Evolutionary conservation across 2,113 vertebrate genomes (phyloP).

Genomic region (Chauna torquata): DNA sequence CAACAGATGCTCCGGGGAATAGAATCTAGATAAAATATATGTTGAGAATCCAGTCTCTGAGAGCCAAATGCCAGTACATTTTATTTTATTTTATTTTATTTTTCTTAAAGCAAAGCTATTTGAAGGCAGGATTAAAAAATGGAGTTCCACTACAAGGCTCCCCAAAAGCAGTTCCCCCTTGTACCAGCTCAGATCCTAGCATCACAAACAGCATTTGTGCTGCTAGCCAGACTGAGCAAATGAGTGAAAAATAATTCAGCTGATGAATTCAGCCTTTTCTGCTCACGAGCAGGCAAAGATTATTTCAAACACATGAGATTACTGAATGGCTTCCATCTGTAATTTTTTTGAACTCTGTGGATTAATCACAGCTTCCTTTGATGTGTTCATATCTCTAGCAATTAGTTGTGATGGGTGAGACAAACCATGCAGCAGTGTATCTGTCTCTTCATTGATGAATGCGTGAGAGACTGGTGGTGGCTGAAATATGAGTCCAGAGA

Average conservation of each 20-base stretch:
- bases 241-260: background rate
- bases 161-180: background rate
- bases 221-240: background rate
- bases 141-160: background rate
- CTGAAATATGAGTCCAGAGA: background rate
- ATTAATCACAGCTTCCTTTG: background rate
- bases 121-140: background rate
- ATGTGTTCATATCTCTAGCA: background rate
- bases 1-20: slow-evolving; percentile 46
- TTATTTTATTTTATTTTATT: background rate
- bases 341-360: background rate
- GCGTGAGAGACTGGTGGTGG: background rate
- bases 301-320: background rate
- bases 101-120: background rate
- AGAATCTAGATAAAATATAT: slow-evolving; percentile 34
- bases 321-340: background rate
- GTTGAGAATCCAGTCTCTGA: slow-evolving; percentile 36
- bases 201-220: background rate
- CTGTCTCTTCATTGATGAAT: background rate
- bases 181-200: background rate
- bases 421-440: background rate
- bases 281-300: background rate
- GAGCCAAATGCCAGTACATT: background rate
- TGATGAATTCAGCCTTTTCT: background rate
- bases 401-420: background rate